Percentiles rank a stretch among this genome's conserved stretches.
Evolutionary conservation across 2,113 vertebrate species (phyloP).

Genomic region (Myotis davidii): DNA sequence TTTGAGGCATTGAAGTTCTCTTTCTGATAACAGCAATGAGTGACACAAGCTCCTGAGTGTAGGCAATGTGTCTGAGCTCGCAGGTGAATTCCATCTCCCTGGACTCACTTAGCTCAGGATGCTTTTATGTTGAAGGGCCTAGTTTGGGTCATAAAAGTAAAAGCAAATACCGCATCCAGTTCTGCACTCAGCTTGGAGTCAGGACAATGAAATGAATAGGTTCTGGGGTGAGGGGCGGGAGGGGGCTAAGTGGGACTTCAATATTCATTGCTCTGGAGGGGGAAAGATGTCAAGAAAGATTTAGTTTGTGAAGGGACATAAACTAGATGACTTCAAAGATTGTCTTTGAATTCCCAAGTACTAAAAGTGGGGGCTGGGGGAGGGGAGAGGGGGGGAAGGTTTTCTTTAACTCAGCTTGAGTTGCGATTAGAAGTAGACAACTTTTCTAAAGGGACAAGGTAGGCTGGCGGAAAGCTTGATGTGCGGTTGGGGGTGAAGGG

Average conservation of each 20-base stretch:
- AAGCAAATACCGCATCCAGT: slow-evolving; percentile 18
- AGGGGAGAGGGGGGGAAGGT: not conserved
- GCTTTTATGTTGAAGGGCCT: not conserved
- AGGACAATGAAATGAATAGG: not conserved
- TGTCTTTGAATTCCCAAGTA: not conserved
- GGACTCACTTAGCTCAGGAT: not conserved
- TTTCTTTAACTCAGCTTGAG: not conserved
- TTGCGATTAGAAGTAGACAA: not conserved
- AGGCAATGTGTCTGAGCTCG: not conserved
- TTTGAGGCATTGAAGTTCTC: not conserved
- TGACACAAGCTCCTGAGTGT: not conserved
- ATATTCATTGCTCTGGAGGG: not conserved
- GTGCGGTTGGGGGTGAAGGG: not conserved
- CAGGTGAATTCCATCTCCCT: not conserved
- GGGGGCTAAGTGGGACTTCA: not conserved
- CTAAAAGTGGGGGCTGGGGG: not conserved
- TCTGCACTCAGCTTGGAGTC: not conserved
- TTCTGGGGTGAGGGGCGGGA: not conserved
- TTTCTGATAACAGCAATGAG: not conserved
- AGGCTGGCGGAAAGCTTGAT: not conserved
- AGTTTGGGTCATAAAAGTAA: slow-evolving; percentile 13
- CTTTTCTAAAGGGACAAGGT: too few relatives aligned
- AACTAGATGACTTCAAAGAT: not conserved
- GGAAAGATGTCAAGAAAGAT: not conserved
- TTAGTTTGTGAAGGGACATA: not conserved